A percentile compares a stretch with the other conserved stretches of the same genome.
Conservation (phyloP, 2,888 invertebrate genomes). For the Tetheella fluctuosa region DNA sequence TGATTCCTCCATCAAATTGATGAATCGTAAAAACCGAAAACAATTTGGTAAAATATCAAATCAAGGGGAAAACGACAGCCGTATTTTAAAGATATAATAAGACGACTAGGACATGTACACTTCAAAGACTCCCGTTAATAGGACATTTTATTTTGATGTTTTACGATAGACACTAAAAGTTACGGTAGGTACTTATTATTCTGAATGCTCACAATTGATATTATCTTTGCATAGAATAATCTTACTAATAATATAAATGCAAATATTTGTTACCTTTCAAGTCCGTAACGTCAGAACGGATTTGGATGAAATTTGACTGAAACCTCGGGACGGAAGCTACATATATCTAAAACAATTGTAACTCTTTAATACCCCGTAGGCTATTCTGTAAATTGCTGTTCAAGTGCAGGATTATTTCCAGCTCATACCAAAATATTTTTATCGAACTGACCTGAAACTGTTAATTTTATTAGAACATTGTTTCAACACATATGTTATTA, state of each 20-base stretch:
- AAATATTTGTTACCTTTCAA: no score
- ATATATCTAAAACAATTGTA: neutral
- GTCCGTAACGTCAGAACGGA: no score
- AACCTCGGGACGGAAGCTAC: no score
- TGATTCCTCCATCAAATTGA: constrained; percentile 56
- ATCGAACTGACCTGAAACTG: no score
- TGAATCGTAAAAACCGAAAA: constrained; percentile 58
- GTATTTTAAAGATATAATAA: constrained; percentile 29
- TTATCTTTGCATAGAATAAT: constrained; percentile 3
- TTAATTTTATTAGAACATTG: no score
- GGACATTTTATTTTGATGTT: constrained; percentile 22
- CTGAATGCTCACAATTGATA: neutral
- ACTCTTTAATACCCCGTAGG: neutral
- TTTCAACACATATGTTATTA: no score
- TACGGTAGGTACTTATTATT: constrained; percentile 1
- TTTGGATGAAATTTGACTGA: no score
- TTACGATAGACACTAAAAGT: constrained; percentile 11
- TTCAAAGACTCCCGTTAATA: constrained; percentile 34
- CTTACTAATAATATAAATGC: no score
- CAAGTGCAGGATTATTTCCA: neutral
- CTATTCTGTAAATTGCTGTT: neutral
- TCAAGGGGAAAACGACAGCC: constrained; percentile 41
- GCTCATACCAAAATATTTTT: no score
- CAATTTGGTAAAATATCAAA: constrained; percentile 54
- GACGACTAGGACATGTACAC: constrained; percentile 12